Percentiles rank a stretch among this genome's conserved stretches.
Conservation (phyloP, 2,113 vertebrate species). For the Probosciger aterrimus region DNA sequence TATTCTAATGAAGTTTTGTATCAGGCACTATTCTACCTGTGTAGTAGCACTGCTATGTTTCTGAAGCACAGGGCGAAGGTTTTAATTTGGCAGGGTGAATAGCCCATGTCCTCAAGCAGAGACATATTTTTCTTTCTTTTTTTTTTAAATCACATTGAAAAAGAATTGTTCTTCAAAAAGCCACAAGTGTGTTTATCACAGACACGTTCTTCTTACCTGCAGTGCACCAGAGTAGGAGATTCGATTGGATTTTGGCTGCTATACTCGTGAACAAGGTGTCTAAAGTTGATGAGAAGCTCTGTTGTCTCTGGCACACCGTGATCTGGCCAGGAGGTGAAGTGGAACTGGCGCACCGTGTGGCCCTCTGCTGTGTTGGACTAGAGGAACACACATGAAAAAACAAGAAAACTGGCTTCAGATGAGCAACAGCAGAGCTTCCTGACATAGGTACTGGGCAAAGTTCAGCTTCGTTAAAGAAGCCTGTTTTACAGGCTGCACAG, state of each 20-base stretch:
- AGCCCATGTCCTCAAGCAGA: neutral
- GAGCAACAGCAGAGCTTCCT: neutral
- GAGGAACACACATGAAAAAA: neutral
- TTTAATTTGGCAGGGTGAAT: neutral
- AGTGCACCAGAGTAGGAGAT: constrained; percentile 90
- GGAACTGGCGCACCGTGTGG: constrained; percentile 89
- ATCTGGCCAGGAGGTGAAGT: constrained; percentile 97
- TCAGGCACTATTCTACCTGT: neutral
- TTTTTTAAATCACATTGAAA: neutral
- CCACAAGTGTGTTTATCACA: neutral
- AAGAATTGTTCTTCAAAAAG: neutral
- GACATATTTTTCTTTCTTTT: neutral
- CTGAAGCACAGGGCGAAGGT: neutral
- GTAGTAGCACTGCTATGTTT: rapidly evolving
- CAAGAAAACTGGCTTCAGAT: neutral
- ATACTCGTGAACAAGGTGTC: constrained; percentile 89
- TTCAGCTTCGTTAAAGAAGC: neutral
- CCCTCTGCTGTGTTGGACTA: constrained; percentile 83
- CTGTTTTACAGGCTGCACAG: neutral
- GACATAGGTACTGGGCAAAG: neutral
- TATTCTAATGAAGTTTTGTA: neutral
- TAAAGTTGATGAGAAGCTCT: constrained; percentile 91
- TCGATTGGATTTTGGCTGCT: constrained; percentile 81
- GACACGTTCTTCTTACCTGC: constrained; percentile 79
- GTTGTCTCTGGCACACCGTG: constrained; percentile 91